Conservation (phyloP, 1,140 invertebrate genomes). For the Tigriopus japonicus region DNA sequence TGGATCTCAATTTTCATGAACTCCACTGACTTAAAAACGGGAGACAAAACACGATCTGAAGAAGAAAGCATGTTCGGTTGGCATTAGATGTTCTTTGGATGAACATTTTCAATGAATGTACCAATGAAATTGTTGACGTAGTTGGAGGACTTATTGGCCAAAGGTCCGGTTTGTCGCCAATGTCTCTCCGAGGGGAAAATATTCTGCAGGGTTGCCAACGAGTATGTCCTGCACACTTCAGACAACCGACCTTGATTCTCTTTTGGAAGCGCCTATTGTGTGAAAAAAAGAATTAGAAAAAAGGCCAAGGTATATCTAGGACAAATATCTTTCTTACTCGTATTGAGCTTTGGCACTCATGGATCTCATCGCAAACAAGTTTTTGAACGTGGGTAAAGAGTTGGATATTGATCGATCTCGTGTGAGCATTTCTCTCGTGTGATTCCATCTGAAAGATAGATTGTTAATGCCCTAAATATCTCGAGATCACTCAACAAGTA, state of each 20-base stretch:
- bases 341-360: background rate
- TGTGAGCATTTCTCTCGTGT: background rate
- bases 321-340: background rate
- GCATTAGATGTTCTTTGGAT: background rate
- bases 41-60: slow-evolving; percentile 2
- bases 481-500: background rate
- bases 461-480: too few relatives aligned
- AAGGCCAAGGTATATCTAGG: too few relatives aligned
- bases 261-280: background rate
- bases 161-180: slow-evolving; percentile 7
- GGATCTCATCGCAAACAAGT: background rate
- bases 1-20: background rate
- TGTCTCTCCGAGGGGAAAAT: background rate
- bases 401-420: background rate
- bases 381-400: slow-evolving; percentile 6
- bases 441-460: background rate
- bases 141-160: background rate
- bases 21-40: background rate
- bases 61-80: background rate
- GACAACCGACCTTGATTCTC: background rate
- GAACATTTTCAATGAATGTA: background rate
- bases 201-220: slow-evolving; percentile 9
- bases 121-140: slow-evolving; percentile 9
- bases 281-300: background rate
- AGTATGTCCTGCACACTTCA: slow-evolving; percentile 10